These are phyloP conservation scores for Thysanoteuthis rhombus DNA, from an alignment of 2,888 invertebrate genomes.

Conservation along the genomic window DNA sequence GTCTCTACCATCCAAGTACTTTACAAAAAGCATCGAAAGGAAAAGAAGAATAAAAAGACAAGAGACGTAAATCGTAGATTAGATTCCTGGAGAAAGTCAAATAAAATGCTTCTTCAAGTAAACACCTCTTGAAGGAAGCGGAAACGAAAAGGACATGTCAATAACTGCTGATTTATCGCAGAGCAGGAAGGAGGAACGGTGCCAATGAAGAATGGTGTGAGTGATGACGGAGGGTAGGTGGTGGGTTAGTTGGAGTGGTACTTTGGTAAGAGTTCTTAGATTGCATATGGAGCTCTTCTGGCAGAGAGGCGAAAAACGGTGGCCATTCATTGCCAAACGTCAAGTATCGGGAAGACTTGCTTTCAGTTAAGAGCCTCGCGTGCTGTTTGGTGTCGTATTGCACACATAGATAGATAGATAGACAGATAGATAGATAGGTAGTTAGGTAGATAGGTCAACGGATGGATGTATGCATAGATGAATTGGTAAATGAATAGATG, in stretches of 20 bases:
- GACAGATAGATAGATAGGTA: background rate
- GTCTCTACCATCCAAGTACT: background rate
- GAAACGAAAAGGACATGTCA: background rate
- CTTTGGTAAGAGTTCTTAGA: background rate
- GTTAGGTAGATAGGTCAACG: background rate
- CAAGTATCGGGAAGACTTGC: background rate
- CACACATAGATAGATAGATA: background rate
- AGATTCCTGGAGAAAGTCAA: background rate
- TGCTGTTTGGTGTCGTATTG: background rate
- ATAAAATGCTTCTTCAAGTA: background rate
- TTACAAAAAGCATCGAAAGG: background rate
- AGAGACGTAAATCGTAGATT: background rate
- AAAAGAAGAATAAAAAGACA: background rate
- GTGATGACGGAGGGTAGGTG: background rate
- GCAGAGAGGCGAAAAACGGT: background rate
- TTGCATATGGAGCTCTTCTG: background rate
- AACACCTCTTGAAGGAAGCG: background rate
- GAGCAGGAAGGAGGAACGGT: background rate
- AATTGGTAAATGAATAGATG: too few relatives aligned
- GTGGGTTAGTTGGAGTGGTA: background rate
- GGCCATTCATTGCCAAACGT: background rate
- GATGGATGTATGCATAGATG: too few relatives aligned
- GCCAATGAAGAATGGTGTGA: background rate
- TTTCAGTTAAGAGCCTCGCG: background rate
- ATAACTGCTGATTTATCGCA: background rate